Percentiles rank a stretch among this genome's conserved stretches.
These are phyloP conservation scores for Hippocampus kuda DNA, from an alignment of 2,797 vertebrate genomes.

Conservation along the genomic window DNA sequence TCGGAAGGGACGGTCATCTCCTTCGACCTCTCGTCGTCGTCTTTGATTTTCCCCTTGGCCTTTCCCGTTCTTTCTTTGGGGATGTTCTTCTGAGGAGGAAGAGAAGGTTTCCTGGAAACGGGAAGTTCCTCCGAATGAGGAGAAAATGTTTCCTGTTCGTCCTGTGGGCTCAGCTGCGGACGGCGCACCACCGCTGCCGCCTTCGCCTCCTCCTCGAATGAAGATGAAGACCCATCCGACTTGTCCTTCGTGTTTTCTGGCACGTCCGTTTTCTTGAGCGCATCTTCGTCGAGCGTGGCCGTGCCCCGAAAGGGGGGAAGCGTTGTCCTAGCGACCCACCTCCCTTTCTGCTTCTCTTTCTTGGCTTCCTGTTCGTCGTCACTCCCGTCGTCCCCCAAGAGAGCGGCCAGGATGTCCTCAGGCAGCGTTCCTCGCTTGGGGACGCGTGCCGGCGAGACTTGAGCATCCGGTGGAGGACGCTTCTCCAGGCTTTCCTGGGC, in stretches of 20 bases:
- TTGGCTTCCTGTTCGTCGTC: constrained; percentile 36
- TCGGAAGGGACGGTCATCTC: constrained; percentile 15
- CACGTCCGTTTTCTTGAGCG: background rate
- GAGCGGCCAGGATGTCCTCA: constrained; percentile 75
- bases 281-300: constrained; percentile 41
- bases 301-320: constrained; percentile 78
- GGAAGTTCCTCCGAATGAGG: background rate
- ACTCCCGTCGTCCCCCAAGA: constrained; percentile 60
- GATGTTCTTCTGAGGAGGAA: no score
- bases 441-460: background rate
- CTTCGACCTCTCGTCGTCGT: constrained; percentile 29
- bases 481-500: constrained; percentile 32
- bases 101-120: background rate
- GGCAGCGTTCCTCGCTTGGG: constrained; percentile 62
- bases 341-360: constrained; percentile 38
- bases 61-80: constrained; percentile 1
- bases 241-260: background rate
- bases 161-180: constrained; percentile 17
- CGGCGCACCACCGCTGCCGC: background rate
- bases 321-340: background rate
- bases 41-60: constrained; percentile 18
- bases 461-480: constrained; percentile 23
- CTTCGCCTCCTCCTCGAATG: constrained; percentile 14
- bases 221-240: constrained; percentile 9
- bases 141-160: background rate